These are phyloP conservation scores for Hemiscyllium ocellatum DNA, from an alignment of 2,113 vertebrate genomes.

Conservation along the genomic window DNA sequence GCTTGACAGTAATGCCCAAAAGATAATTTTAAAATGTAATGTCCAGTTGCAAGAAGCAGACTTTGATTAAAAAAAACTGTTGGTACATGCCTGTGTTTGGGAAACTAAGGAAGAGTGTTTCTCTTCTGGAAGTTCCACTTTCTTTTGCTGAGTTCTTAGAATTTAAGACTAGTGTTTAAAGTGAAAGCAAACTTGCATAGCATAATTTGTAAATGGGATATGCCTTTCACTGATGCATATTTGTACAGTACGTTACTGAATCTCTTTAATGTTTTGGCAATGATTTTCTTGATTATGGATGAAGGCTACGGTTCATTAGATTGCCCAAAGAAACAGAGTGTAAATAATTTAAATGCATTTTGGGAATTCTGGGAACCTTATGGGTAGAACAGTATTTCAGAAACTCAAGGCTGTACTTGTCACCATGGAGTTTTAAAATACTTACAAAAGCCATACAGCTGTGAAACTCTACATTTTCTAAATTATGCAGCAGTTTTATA, in stretches of 20 bases:
- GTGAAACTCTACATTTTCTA: neutral
- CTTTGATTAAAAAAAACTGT: neutral
- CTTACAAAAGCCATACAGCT: neutral
- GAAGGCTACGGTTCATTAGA: neutral
- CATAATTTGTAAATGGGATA: neutral
- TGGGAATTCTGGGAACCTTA: neutral
- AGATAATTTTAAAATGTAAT: too few relatives aligned
- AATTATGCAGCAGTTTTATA: neutral
- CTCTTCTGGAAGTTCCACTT: neutral
- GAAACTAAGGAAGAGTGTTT: neutral
- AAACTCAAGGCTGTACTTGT: neutral
- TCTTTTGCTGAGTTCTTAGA: neutral
- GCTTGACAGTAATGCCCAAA: too few relatives aligned
- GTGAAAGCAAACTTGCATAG: neutral
- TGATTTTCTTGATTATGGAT: neutral
- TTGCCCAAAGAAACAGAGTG: neutral
- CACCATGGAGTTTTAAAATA: neutral
- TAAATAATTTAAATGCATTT: neutral
- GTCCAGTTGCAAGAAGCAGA: neutral
- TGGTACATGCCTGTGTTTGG: neutral
- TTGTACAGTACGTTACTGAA: neutral
- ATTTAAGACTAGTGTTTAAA: neutral
- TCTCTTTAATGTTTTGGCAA: neutral
- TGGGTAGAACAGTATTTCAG: neutral
- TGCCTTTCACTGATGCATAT: neutral